Percentiles rank a stretch among this genome's conserved stretches.
Conservation (phyloP, 2,797 vertebrate genomes). For the Crocodylus rhombifer region DNA sequence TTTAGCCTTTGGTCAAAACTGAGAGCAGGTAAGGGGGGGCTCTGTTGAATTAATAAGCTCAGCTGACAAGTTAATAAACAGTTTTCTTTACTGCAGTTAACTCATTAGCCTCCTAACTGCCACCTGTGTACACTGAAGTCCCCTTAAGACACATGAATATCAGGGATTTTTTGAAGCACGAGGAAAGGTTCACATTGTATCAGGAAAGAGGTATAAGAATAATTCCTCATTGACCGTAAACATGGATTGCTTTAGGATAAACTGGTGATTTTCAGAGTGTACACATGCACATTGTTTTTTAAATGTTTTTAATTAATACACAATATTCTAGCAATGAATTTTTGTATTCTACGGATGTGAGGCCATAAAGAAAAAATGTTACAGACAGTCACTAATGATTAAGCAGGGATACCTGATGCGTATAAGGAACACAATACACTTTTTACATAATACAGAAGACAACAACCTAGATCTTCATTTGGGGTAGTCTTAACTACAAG, state of each 20-base stretch:
- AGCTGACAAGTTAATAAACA: neutral
- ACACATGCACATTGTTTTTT: neutral
- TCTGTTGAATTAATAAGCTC: neutral
- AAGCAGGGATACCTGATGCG: neutral
- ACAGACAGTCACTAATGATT: neutral
- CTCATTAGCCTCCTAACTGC: neutral
- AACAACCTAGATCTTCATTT: neutral
- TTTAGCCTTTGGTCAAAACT: neutral
- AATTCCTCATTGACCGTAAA: too few species aligned
- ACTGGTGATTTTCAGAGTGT: too few species aligned
- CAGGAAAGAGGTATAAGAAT: neutral
- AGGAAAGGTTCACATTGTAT: too few species aligned
- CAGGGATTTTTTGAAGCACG: too few species aligned
- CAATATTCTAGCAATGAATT: neutral
- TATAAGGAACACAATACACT: neutral
- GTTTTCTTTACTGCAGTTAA: neutral
- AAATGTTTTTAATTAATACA: neutral
- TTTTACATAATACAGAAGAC: neutral
- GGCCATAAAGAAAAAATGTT: neutral
- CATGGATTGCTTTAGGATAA: too few species aligned
- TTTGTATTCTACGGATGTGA: neutral
- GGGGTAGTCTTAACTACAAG: too few species aligned
- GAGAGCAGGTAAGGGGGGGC: neutral
- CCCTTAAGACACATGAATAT: too few species aligned
- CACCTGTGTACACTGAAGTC: neutral